Conservation (phyloP, 2,888 invertebrate genomes). For the Epistrophella euchroma region DNA sequence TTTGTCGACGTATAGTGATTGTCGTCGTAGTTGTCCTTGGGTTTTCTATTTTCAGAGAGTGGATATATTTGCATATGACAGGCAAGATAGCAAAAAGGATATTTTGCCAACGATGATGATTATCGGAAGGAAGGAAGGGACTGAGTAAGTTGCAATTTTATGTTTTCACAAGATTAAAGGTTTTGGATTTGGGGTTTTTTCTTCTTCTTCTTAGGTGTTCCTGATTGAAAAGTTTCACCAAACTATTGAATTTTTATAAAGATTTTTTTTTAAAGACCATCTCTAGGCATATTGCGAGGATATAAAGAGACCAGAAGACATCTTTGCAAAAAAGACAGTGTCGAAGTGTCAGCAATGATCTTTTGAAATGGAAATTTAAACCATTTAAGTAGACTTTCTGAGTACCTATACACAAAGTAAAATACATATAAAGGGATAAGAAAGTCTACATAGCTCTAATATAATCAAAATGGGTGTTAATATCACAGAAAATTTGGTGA, state of each 20-base stretch:
- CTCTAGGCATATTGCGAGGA: background rate
- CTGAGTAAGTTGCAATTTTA: conserved; percentile 64
- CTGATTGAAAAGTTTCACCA: conserved; percentile 55
- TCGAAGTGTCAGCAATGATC: conserved; percentile 37
- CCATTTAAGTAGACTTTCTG: conserved; percentile 16
- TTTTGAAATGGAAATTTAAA: conserved; percentile 55
- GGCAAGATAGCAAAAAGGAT: conserved; percentile 40
- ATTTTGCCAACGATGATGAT: conserved; percentile 45
- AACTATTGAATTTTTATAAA: conserved; percentile 68
- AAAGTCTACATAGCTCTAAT: conserved; percentile 16
- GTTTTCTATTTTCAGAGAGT: conserved; percentile 40
- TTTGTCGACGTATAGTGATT: conserved; percentile 41
- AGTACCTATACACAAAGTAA: conserved; percentile 3
- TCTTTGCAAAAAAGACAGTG: background rate
- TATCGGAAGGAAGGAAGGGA: conserved; percentile 52
- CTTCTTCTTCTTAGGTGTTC: background rate
- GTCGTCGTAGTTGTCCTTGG: conserved; percentile 57
- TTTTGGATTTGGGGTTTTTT: conserved; percentile 25
- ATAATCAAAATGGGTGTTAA: conserved; percentile 41
- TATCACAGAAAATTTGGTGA: background rate
- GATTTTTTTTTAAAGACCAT: conserved; percentile 15
- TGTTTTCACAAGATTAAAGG: conserved; percentile 56
- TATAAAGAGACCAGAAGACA: background rate
- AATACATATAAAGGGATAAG: background rate
- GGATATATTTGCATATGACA: conserved; percentile 67